Conservation (phyloP, 2,797 vertebrate species). For the Oryzias dopingdopingensis region DNA sequence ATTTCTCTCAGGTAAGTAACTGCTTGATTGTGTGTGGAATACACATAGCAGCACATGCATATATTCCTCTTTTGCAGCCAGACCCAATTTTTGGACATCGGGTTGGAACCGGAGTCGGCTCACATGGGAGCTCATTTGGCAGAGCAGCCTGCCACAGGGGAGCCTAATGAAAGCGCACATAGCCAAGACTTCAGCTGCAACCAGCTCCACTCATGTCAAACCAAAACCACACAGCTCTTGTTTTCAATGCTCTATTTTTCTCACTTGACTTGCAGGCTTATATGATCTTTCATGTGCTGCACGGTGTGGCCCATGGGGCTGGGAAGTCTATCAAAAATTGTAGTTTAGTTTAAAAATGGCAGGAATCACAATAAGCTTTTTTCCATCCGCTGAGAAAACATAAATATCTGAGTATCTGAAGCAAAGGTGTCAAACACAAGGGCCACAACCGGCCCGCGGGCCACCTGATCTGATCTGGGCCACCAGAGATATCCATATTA, state of each 20-base stretch:
- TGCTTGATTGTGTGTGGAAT: constrained; percentile 12
- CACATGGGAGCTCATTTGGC: constrained; percentile 75
- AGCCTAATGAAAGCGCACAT: constrained; percentile 67
- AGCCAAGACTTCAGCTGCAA: constrained; percentile 56
- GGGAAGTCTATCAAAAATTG: constrained; percentile 28
- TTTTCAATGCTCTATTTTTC: constrained; percentile 19
- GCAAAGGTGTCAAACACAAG: too few species aligned
- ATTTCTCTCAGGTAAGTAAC: constrained; percentile 22
- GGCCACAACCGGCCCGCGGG: too few species aligned
- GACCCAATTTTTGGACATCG: constrained; percentile 44
- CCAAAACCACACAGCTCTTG: constrained; percentile 24
- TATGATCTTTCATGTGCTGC: constrained; percentile 31
- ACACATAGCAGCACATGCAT: constrained; percentile 43
- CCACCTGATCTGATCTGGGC: too few species aligned
- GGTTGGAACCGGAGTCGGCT: constrained; percentile 49
- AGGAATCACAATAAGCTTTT: constrained; percentile 18
- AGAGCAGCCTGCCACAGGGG: constrained; percentile 50
- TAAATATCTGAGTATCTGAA: neutral
- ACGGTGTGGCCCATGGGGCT: constrained; percentile 10
- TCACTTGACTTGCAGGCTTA: constrained; percentile 30
- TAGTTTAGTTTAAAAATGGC: constrained; percentile 35
- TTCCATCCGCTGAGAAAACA: constrained; percentile 11
- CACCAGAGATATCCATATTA: too few species aligned
- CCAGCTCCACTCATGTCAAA: constrained; percentile 35
- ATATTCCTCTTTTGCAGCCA: constrained; percentile 46